Percentiles rank a stretch among this genome's conserved stretches.
Evolutionary conservation across 2,888 invertebrate genomes (phyloP).

Genomic region (Oxyteleia sp.): DNA sequence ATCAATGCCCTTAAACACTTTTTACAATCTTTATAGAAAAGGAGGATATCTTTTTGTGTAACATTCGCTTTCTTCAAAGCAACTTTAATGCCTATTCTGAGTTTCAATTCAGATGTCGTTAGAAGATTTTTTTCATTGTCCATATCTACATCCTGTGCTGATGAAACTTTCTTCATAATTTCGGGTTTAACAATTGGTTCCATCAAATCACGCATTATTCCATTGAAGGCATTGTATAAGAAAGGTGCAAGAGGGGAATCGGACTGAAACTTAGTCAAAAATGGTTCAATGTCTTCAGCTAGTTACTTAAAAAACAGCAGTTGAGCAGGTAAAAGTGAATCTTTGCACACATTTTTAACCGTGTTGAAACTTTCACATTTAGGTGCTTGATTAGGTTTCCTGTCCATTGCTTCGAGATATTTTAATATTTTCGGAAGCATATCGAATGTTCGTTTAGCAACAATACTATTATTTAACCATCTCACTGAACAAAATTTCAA

Average conservation of each 20-base stretch:
- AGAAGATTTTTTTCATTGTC: conserved; percentile 50
- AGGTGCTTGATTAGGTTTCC: conserved; percentile 44
- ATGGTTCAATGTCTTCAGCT: conserved; percentile 69
- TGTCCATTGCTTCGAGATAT: conserved; percentile 61
- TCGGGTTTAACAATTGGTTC: conserved; percentile 38
- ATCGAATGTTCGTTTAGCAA: conserved; percentile 68
- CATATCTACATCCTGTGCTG: not conserved
- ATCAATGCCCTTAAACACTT: conserved; percentile 20
- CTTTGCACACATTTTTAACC: conserved; percentile 40
- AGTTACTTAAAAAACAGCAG: conserved; percentile 64
- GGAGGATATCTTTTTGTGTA: conserved; percentile 21
- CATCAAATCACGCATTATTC: conserved; percentile 41
- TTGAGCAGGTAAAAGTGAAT: conserved; percentile 57
- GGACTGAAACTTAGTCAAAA: conserved; percentile 69
- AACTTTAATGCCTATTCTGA: conserved; percentile 40
- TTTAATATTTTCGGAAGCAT: conserved; percentile 65
- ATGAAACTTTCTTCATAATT: conserved; percentile 25
- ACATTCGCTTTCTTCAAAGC: conserved; percentile 44
- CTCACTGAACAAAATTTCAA: conserved; percentile 77
- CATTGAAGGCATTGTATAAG: conserved; percentile 36
- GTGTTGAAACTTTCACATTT: conserved; percentile 60
- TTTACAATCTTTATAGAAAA: conserved; percentile 36
- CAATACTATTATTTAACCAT: conserved; percentile 76
- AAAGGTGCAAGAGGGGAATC: conserved; percentile 64
- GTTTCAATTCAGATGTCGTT: conserved; percentile 18